phyloP scores from a whole-genome alignment of 2,888 invertebrate genomes.

The Drosophila mayaguana region DNA sequence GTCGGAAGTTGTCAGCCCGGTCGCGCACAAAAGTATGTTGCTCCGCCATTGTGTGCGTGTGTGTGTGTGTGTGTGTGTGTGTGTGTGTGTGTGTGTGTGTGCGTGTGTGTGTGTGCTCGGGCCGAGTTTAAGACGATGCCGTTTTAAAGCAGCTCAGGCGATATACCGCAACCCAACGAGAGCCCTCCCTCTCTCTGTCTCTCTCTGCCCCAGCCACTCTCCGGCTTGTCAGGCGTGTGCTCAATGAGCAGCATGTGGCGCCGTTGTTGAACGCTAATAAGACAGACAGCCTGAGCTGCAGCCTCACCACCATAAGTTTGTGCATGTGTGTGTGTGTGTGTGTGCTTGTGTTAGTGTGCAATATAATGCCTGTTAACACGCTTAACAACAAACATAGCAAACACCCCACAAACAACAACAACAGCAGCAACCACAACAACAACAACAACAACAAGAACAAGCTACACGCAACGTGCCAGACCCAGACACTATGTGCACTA shows the following conservation, averaged over 20 bases:
- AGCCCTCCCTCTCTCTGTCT: constrained; percentile 4
- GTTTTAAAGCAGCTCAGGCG: constrained; percentile 61
- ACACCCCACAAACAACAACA: constrained; percentile 12
- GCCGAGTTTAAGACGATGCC: constrained; percentile 39
- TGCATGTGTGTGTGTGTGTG: constrained; percentile 14
- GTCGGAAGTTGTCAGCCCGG: constrained; percentile 76
- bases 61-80: too few species aligned
- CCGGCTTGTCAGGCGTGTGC: constrained; percentile 52
- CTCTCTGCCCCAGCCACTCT: constrained; percentile 10
- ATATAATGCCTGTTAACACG: constrained; percentile 79
- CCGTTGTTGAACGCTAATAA: constrained; percentile 68
- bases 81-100: not conserved
- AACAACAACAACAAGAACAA: constrained; percentile 30
- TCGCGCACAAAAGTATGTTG: constrained; percentile 45
- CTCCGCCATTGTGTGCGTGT: constrained; percentile 30
- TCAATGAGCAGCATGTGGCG: constrained; percentile 55
- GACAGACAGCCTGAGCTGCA: constrained; percentile 45
- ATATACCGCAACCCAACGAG: not conserved
- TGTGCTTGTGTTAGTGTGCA: constrained; percentile 43
- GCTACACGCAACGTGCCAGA: constrained; percentile 52
- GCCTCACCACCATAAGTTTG: constrained; percentile 26
- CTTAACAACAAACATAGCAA: constrained; percentile 73
- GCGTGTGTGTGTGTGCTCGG: not conserved
- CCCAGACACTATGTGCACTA: constrained; percentile 56
- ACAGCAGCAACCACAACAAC: constrained; percentile 18